A percentile compares a stretch with the other conserved stretches of the same genome.
These are phyloP conservation scores for Allacma fusca DNA, from an alignment of 2,888 invertebrate species.

Conservation along the genomic window DNA sequence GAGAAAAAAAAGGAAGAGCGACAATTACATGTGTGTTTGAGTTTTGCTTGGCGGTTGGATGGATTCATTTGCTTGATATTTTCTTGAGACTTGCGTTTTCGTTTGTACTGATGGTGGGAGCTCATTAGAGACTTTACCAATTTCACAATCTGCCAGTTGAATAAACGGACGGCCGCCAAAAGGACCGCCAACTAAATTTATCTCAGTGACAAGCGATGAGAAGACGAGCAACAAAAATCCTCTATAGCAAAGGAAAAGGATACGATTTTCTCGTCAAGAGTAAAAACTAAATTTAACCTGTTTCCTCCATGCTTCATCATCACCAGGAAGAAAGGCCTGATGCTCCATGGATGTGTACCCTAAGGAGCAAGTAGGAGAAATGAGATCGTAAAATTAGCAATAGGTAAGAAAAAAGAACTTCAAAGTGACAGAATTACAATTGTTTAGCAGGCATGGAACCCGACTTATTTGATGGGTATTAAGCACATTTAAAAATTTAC, in stretches of 20 bases:
- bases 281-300: slow-evolving; percentile 35
- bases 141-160: slow-evolving; percentile 43
- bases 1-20: slow-evolving; percentile 34
- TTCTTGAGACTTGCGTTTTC: not conserved
- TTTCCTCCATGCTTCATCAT: not conserved
- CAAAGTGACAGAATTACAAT: slow-evolving; percentile 31
- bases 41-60: slow-evolving; percentile 24
- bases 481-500: not conserved
- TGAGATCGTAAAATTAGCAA: slow-evolving; percentile 18
- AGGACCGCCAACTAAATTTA: slow-evolving; percentile 41
- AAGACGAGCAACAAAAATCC: slow-evolving; percentile 24
- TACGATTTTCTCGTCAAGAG: not conserved
- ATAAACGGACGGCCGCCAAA: slow-evolving; percentile 39
- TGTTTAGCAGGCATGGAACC: slow-evolving; percentile 3
- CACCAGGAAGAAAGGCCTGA: not conserved
- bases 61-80: slow-evolving; percentile 23
- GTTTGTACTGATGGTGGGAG: slow-evolving; percentile 23
- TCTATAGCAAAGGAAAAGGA: not conserved
- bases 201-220: slow-evolving; percentile 42
- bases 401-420: slow-evolving; percentile 4
- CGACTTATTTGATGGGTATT: not conserved
- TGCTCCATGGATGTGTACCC: not conserved
- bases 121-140: slow-evolving; percentile 40
- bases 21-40: slow-evolving; percentile 37
- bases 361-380: not conserved